Conservation (phyloP, 2,797 vertebrate genomes). For the Notolabrus celidotus region DNA sequence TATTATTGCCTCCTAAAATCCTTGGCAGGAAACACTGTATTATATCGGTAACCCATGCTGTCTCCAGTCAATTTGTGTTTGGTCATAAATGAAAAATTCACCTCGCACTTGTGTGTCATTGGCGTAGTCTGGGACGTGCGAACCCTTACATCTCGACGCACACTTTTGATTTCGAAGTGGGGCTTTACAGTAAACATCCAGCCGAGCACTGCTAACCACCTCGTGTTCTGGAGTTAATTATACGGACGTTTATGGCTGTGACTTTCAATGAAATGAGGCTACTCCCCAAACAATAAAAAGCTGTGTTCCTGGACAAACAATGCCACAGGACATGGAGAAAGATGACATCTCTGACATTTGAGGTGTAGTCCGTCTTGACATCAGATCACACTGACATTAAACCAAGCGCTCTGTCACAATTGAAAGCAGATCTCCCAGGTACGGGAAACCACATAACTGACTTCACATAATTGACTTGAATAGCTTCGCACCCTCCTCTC, state of each 20-base stretch:
- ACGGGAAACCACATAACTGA: constrained; percentile 81
- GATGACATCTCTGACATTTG: constrained; percentile 58
- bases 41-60: constrained; percentile 73
- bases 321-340: constrained; percentile 55
- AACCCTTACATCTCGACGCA: constrained; percentile 36
- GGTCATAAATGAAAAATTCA: constrained; percentile 77
- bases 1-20: constrained; percentile 74
- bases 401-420: constrained; percentile 41
- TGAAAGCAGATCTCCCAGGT: constrained; percentile 78
- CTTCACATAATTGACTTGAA: constrained; percentile 85
- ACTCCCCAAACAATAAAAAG: constrained; percentile 75
- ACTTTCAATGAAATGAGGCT: constrained; percentile 78
- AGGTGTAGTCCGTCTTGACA: constrained; percentile 63
- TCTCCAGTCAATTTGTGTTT: constrained; percentile 76
- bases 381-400: constrained; percentile 67
- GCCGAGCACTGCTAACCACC: constrained; percentile 75
- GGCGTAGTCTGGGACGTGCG: constrained; percentile 50
- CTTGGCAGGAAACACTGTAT: constrained; percentile 68
- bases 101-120: constrained; percentile 72
- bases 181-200: constrained; percentile 81
- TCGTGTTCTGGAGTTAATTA: constrained; percentile 84
- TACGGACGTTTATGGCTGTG: constrained; percentile 78
- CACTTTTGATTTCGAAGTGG: constrained; percentile 71
- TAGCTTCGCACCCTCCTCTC: constrained; percentile 75
- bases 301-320: constrained; percentile 74